phyloP scores from a whole-genome alignment of 2,797 vertebrate species.

The Pantherophis vulpinus region DNA sequence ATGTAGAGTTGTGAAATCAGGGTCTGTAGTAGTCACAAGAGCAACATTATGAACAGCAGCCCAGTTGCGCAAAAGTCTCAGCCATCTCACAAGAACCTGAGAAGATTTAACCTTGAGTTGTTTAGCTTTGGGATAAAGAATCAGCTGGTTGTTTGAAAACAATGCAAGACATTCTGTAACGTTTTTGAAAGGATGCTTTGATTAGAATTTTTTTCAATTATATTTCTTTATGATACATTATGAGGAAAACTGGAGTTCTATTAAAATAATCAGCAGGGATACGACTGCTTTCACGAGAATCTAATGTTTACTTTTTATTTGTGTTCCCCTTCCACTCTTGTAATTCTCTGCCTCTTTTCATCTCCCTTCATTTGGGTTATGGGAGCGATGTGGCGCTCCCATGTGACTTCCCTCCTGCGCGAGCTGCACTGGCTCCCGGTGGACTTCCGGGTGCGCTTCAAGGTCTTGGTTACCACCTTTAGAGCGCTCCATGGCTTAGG shows the following conservation, averaged over 20 bases:
- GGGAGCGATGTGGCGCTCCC: too few species aligned
- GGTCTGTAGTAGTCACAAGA: too few species aligned
- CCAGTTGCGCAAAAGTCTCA: background rate
- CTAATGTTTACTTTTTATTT: background rate
- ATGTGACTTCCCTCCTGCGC: too few species aligned
- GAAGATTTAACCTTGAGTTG: background rate
- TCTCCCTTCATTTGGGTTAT: background rate
- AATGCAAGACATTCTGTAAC: background rate
- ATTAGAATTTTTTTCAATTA: background rate
- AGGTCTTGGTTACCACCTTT: too few species aligned
- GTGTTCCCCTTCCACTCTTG: background rate
- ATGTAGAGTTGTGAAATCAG: background rate
- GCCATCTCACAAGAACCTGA: background rate
- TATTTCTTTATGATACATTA: background rate
- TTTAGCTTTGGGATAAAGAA: background rate
- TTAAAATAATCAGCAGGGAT: background rate
- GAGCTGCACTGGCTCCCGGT: too few species aligned
- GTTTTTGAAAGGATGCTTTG: background rate
- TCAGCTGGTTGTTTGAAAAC: background rate
- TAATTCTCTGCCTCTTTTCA: conserved; percentile 12
- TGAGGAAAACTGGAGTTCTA: background rate
- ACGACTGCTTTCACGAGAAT: background rate
- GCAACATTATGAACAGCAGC: background rate
- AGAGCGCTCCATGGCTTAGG: too few species aligned
- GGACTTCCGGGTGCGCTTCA: too few species aligned